phyloP scores from a whole-genome alignment of 2,888 invertebrate species.

The Suillia variegata region DNA sequence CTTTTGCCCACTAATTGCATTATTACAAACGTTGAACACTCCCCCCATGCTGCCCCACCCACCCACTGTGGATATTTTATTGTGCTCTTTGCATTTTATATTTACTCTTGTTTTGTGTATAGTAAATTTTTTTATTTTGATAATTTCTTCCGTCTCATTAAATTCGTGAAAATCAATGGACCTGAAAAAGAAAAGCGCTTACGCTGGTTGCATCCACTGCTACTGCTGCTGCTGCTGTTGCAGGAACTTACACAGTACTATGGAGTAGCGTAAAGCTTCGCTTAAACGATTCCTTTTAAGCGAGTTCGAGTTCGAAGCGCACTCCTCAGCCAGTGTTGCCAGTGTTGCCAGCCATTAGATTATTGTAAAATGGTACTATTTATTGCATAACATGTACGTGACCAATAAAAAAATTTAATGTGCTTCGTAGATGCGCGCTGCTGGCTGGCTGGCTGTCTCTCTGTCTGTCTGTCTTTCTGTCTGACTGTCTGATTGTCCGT shows the following conservation, averaged over 20 bases:
- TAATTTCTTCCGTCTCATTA: slow-evolving; percentile 28
- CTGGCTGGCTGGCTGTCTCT: too few species aligned
- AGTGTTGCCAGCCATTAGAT: slow-evolving; percentile 41
- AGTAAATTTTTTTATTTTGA: slow-evolving; percentile 15
- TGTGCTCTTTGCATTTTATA: not conserved
- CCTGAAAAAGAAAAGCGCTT: not conserved
- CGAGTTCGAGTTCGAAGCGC: too few species aligned
- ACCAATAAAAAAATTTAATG: slow-evolving; percentile 33
- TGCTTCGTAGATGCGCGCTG: slow-evolving; percentile 8
- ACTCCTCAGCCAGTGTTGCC: not conserved
- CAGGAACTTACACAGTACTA: too few species aligned
- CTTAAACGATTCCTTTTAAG: too few species aligned
- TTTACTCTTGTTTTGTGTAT: slow-evolving; percentile 6
- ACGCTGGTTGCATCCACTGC: not conserved
- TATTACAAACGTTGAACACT: too few species aligned
- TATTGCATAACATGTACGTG: slow-evolving; percentile 48
- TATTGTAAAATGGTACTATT: slow-evolving; percentile 52
- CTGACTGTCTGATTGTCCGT: too few species aligned
- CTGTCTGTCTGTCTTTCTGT: too few species aligned
- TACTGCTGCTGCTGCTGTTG: not conserved
- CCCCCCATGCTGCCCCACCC: too few species aligned
- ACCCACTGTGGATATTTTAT: too few species aligned
- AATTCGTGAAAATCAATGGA: slow-evolving; percentile 22
- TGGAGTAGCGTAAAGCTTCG: too few species aligned
- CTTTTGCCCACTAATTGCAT: slow-evolving; percentile 1